A percentile compares a stretch with the other conserved stretches of the same genome.
These are phyloP conservation scores for Formica selysi DNA, from an alignment of 1,140 invertebrate species.

Conservation along the genomic window DNA sequence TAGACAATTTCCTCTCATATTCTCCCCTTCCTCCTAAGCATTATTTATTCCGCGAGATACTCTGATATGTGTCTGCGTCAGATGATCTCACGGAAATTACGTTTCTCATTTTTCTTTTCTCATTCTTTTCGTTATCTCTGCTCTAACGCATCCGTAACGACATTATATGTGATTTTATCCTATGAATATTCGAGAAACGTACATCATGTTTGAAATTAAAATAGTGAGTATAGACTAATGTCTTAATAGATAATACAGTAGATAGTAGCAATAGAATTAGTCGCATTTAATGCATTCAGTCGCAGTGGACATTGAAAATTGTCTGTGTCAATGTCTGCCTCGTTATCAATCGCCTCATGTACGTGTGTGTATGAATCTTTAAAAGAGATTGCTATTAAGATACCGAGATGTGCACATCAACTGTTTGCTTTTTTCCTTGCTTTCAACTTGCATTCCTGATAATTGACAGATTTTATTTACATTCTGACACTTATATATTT, in stretches of 20 bases:
- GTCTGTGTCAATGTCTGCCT: conserved; percentile 55
- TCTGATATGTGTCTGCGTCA: conserved; percentile 11
- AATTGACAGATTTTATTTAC: not conserved
- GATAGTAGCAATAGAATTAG: not conserved
- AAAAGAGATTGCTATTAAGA: not conserved
- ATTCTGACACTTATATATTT: not conserved
- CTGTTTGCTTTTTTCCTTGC: not conserved
- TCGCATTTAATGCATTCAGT: conserved; percentile 8
- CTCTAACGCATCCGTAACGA: not conserved
- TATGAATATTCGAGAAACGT: not conserved
- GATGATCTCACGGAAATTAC: not conserved
- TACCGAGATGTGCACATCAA: not conserved
- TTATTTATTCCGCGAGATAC: not conserved
- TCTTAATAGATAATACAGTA: not conserved
- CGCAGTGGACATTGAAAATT: conserved; percentile 56
- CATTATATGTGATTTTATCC: conserved; percentile 1
- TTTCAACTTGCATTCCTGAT: not conserved
- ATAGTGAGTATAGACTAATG: not conserved
- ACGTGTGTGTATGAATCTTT: not conserved
- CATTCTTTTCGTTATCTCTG: not conserved
- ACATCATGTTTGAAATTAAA: not conserved
- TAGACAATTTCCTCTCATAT: not conserved
- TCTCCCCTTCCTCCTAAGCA: too few species aligned
- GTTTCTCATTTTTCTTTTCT: not conserved
- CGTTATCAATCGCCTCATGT: conserved; percentile 16